Evolutionary conservation across 2,888 invertebrate genomes (phyloP).

Genomic region (Prosopocoilus inquinatus): DNA sequence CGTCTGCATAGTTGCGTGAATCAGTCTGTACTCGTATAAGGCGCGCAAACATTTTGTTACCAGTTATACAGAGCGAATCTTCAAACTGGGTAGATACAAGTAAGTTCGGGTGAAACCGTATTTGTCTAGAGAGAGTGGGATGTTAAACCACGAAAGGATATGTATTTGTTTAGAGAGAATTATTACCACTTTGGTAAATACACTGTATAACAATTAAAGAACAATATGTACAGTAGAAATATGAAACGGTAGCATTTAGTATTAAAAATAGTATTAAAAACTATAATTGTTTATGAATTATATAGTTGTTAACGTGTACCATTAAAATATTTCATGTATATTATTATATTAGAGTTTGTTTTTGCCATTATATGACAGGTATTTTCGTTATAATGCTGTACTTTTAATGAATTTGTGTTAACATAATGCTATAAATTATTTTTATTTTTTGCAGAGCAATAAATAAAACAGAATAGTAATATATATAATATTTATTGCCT

Average conservation of each 20-base stretch:
- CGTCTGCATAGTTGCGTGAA: no score
- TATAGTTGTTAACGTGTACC: constrained; percentile 8
- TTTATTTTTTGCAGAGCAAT: constrained; percentile 32
- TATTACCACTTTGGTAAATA: no score
- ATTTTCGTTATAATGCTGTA: neutral
- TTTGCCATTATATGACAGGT: neutral
- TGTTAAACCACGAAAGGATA: no score
- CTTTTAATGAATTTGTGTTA: neutral
- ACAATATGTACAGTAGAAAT: constrained; percentile 2
- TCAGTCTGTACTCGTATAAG: no score
- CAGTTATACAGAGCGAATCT: no score
- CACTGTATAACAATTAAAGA: no score
- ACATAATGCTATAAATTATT: neutral
- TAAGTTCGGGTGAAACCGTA: no score
- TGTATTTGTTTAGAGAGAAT: no score
- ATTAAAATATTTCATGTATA: neutral
- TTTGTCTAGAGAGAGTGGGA: no score
- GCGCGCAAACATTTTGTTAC: no score
- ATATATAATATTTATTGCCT: constrained; percentile 27
- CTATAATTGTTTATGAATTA: constrained; percentile 4
- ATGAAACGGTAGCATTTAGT: neutral
- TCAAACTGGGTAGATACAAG: no score
- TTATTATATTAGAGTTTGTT: neutral
- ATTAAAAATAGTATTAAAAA: constrained; percentile 6
- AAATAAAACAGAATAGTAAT: constrained; percentile 26